Percentiles rank a stretch among this genome's conserved stretches.
These are phyloP conservation scores for Siniperca obscura DNA, from an alignment of 2,797 vertebrate species.

Conservation along the genomic window DNA sequence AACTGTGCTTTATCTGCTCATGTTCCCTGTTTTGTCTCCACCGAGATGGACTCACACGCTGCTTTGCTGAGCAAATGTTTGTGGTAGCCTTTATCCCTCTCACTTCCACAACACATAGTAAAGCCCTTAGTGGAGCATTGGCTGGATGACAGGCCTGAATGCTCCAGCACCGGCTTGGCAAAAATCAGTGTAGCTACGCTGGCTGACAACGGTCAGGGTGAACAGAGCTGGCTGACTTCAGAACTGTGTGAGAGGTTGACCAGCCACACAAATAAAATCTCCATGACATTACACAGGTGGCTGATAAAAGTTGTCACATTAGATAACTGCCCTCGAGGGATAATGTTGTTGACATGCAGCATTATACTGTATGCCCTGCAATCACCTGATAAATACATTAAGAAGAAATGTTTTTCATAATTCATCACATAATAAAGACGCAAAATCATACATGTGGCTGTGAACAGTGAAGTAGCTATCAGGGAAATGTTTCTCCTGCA, in stretches of 20 bases:
- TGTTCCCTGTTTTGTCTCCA: constrained; percentile 64
- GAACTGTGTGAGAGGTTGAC: constrained; percentile 39
- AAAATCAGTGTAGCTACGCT: constrained; percentile 28
- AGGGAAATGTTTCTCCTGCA: constrained; percentile 38
- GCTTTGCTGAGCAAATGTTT: constrained; percentile 78
- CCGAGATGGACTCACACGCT: constrained; percentile 55
- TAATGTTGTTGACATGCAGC: constrained; percentile 17
- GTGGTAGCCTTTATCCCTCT: constrained; percentile 64
- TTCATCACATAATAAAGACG: constrained; percentile 1
- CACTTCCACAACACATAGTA: constrained; percentile 62
- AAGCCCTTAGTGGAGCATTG: constrained; percentile 59
- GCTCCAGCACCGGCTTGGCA: constrained; percentile 56
- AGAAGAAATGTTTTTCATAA: constrained; percentile 15
- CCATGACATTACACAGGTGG: constrained; percentile 5
- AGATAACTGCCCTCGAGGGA: not conserved
- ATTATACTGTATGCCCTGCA: not conserved
- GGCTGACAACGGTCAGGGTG: constrained; percentile 13
- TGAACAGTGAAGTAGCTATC: constrained; percentile 6
- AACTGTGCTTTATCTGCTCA: constrained; percentile 62
- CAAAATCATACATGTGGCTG: constrained; percentile 4
- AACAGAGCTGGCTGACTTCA: constrained; percentile 45
- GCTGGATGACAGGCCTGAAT: constrained; percentile 56
- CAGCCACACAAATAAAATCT: constrained; percentile 25
- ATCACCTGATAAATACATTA: constrained; percentile 24
- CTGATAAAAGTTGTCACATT: not conserved